A percentile compares a stretch with the other conserved stretches of the same genome.
phyloP scores from a whole-genome alignment of 2,113 vertebrate species.

The Rhineura floridana region DNA sequence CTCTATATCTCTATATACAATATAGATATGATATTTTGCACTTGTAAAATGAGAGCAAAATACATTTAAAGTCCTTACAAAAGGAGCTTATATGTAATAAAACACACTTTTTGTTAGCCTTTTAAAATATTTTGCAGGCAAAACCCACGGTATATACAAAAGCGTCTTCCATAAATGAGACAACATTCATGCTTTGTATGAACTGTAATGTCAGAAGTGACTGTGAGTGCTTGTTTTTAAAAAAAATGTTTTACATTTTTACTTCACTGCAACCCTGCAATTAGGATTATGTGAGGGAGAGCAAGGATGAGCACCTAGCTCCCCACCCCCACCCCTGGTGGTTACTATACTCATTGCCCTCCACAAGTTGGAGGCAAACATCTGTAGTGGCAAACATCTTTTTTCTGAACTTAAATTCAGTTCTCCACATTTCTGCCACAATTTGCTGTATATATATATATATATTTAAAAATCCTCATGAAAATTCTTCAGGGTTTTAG shows the following conservation, averaged over 20 bases:
- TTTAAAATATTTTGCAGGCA: neutral
- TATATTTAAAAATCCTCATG: too few species aligned
- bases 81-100: neutral
- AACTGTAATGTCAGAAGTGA: neutral
- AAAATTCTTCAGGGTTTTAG: too few species aligned
- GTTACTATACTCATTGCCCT: too few species aligned
- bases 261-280: neutral
- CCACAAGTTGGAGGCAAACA: too few species aligned
- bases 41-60: neutral
- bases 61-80: neutral
- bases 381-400: too few species aligned
- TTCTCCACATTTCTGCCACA: too few species aligned
- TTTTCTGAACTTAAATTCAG: too few species aligned
- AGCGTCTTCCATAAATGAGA: neutral
- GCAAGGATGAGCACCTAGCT: too few species aligned
- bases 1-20: too few species aligned
- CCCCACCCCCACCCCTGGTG: too few species aligned
- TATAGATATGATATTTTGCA: neutral
- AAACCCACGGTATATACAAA: neutral
- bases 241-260: neutral
- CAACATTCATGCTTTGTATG: neutral
- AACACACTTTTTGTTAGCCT: neutral
- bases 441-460: too few species aligned
- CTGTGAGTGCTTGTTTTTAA: neutral
- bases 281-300: too few species aligned